Percentiles rank a stretch among this genome's conserved stretches.
Evolutionary conservation across 2,888 invertebrate genomes (phyloP).

Genomic region (Cerastis leucographa): DNA sequence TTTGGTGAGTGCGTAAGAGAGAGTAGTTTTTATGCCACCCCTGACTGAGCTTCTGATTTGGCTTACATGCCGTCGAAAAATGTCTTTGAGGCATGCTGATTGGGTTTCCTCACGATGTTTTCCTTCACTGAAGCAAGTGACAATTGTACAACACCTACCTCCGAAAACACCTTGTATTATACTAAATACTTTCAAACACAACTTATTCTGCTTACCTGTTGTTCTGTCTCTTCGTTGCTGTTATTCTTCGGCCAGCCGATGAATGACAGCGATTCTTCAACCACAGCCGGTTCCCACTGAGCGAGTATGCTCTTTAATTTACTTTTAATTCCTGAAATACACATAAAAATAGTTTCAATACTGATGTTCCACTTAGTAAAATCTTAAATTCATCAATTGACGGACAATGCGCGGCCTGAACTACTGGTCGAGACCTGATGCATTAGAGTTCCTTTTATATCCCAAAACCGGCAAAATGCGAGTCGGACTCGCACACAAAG

Average conservation of each 20-base stretch:
- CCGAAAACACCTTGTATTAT: not conserved
- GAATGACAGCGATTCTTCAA: conserved; percentile 96
- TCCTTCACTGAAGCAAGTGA: too few relatives aligned
- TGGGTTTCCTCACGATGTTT: too few relatives aligned
- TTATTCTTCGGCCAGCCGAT: conserved; percentile 94
- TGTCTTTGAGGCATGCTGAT: too few relatives aligned
- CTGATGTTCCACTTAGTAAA: not conserved
- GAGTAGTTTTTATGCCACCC: too few relatives aligned
- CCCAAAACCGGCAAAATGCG: too few relatives aligned
- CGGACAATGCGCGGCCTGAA: not conserved
- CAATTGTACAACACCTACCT: not conserved
- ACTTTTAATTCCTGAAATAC: conserved; percentile 76
- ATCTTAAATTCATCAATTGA: not conserved
- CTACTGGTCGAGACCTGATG: not conserved
- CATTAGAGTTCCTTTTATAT: not conserved
- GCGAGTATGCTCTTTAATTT: conserved; percentile 95
- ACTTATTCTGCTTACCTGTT: conserved; percentile 73
- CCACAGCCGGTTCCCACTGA: conserved; percentile 96
- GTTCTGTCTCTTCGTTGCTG: conserved; percentile 73
- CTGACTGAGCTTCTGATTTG: too few relatives aligned
- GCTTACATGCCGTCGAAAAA: too few relatives aligned
- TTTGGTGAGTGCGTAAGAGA: too few relatives aligned
- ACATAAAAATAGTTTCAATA: not conserved
- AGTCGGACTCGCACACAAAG: too few relatives aligned
- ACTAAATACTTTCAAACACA: not conserved